These are phyloP conservation scores for Caenorhabditis angaria DNA, from an alignment of 2,888 invertebrate species.

Conservation along the genomic window DNA sequence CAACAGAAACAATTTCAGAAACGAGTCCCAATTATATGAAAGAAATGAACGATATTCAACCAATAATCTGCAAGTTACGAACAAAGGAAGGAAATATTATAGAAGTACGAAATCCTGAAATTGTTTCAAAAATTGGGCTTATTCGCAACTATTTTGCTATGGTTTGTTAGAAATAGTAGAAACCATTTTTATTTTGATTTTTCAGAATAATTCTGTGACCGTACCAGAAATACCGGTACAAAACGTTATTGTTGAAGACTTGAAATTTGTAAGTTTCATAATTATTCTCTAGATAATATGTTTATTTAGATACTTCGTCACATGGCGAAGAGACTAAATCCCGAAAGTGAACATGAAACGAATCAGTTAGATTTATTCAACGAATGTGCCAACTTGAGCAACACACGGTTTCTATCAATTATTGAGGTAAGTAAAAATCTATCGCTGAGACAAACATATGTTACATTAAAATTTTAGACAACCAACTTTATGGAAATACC, in stretches of 20 bases:
- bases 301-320: neutral
- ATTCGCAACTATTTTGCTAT: neutral
- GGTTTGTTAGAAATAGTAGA: neutral
- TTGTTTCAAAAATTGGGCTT: neutral
- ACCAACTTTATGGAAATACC: neutral
- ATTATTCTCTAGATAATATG: neutral
- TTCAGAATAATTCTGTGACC: neutral
- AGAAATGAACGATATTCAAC: neutral
- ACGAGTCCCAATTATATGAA: too few relatives aligned
- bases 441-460: too few relatives aligned
- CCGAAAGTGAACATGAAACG: neutral
- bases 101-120: neutral
- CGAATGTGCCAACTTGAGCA: neutral
- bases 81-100: neutral
- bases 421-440: neutral
- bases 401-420: neutral
- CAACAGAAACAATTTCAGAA: too few relatives aligned
- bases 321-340: too few relatives aligned
- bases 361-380: neutral
- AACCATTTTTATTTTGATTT: neutral
- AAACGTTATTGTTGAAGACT: neutral
- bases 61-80: neutral
- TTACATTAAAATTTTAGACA: too few relatives aligned
- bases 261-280: neutral
- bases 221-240: neutral